Evolutionary conservation across 2,113 vertebrate species (phyloP), one percentile per base, ranked within the genome.

Genomic region (Cynoglossus semilaevis): DNA sequence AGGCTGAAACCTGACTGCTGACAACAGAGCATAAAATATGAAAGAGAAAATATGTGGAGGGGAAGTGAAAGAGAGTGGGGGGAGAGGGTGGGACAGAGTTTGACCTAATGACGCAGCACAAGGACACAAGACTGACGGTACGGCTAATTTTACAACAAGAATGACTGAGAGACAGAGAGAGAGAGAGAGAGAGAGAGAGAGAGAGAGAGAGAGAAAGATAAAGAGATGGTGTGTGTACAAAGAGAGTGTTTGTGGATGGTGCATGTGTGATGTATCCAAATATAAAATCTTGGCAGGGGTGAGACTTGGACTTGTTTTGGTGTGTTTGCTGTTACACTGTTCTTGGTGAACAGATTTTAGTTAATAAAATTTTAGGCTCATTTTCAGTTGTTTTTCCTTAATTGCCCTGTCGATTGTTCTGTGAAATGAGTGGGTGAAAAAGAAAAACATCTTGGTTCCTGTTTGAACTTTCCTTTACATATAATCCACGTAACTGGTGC

Each of bases 71-170:
- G 22, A 29, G 22, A 29, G 22, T 29, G 22, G 9, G 4, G 29
- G 15, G 42, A 46, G 44, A 56, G 29, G 38, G 17, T 40, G 45
- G 44, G 37, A 59, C 35, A 67, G 15, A 15, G 47, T 55, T 51
- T 68, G 70, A 70, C 51, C 58, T 54, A 63, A 34, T 74, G 76
- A 72, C 15, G 48, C 60, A 63, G 61, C 46, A 41, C 72, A 87
- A 85, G 85, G 82, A 74, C 84, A 79, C 18, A 15, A 14, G 64
- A 43, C 42, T 44, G 42, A 70, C 1, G 36, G 69, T 42, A 15
- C 0, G 7, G 75, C 69, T 85, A 80, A 83, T 69, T 79, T 80
- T 77, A 82, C 49, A 62, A 51, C 63, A 49, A 70, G 68, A 63
- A 72, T 59, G 52, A 67, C 50, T n/a, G 9, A 19, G 59, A 12